Base-by-base conservation (phyloP, 2,888 invertebrate genomes). In the Eledona agricola region DNA sequence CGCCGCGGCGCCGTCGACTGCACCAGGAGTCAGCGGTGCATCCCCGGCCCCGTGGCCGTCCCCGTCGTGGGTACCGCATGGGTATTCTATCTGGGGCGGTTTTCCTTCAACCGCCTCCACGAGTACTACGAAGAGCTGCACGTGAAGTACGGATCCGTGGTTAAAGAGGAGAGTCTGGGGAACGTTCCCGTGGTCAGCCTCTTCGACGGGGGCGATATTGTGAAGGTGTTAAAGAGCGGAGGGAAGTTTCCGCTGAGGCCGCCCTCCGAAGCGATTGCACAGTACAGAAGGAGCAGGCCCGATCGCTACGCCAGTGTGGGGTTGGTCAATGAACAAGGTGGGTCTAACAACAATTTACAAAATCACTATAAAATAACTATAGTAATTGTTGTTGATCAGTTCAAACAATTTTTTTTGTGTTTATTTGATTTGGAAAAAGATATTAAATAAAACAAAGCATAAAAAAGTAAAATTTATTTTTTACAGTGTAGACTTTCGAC, bases 271-370 rank as follows among this genome's bases (percentile, higher is more conserved):
- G 88, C 90, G 59, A 85, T 90, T 12, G 85, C 87, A 32, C 80
- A 85, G 64, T 93, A 93, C 76, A 79, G 93, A 16, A 80, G 78
- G 42, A 84, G 84, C 26, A 79, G 88, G 9, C 88, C 88, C 0
- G 93, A 93, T 69, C 81, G 89, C 71, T 93, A 92, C 73, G 85
- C 89, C 16, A 90, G 88, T 58, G 83, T 86, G 12, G 93, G 93
- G 60, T 81, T 93, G 37, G 89, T 89, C 16, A 92, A 92, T 73
- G 90, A 90, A 87, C 91, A 79, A 84, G 89, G 83, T 71, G 56
- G 64, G 64, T 60, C 5, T 22, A 22, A 4, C 9, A 5, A 22
- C 9, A 4, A 22, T 22, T 22, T 3, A 22, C 22, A 22, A 22
- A 22, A 22, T n/a, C n/a, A n/a, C n/a, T n/a, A n/a, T 22, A 22